Percentiles rank a stretch among this genome's conserved stretches.
Conservation (phyloP, 2,797 vertebrate genomes). For the Lacerta viridis region DNA sequence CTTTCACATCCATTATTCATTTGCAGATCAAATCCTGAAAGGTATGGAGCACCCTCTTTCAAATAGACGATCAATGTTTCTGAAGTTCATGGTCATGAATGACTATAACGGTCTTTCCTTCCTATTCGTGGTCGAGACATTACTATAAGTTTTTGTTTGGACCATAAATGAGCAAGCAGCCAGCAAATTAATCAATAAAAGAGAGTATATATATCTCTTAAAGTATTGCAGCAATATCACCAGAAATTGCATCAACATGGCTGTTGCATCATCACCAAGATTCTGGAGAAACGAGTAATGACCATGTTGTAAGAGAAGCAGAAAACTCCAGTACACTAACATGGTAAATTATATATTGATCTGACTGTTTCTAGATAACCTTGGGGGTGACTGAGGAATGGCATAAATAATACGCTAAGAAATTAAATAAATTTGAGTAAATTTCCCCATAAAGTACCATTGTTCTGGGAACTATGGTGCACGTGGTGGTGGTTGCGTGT, state of each 20-base stretch:
- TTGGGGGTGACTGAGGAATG: too few species aligned
- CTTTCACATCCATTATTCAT: conserved; percentile 33
- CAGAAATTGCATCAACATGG: background rate
- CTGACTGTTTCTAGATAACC: too few species aligned
- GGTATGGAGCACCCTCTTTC: conserved; percentile 3
- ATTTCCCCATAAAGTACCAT: too few species aligned
- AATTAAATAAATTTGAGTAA: too few species aligned
- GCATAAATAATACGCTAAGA: too few species aligned
- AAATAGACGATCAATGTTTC: background rate
- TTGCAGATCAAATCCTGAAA: conserved; percentile 7
- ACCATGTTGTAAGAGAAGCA: too few species aligned
- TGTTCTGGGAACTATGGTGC: too few species aligned
- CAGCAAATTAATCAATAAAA: background rate
- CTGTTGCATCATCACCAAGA: background rate
- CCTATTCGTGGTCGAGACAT: background rate
- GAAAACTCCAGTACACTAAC: too few species aligned
- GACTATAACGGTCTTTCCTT: background rate
- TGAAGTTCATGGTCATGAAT: conserved; percentile 20
- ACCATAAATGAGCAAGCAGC: background rate
- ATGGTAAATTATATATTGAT: too few species aligned
- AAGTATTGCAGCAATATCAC: background rate
- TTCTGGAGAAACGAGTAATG: too few species aligned
- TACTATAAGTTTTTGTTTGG: background rate
- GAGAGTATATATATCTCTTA: background rate
- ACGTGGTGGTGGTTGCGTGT: too few species aligned